Evolutionary conservation across 2,888 invertebrate genomes (phyloP).

Genomic region (Sminthurinus aureus): DNA sequence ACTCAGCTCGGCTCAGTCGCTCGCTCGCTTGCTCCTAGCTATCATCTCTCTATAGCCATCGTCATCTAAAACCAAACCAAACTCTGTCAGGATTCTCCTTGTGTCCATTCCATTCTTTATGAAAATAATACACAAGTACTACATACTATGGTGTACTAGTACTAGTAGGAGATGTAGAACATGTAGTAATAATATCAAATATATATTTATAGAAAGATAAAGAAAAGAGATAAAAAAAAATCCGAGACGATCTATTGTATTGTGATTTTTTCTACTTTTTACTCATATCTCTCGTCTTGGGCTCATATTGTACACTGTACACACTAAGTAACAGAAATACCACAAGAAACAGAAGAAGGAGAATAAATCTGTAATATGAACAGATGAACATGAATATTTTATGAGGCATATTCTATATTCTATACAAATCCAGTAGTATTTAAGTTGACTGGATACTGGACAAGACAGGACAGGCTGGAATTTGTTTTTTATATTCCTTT

Average conservation of each 20-base stretch:
- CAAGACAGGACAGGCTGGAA: background rate
- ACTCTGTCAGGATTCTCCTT: constrained; percentile 8
- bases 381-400: constrained; percentile 34
- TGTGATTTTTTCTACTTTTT: constrained; percentile 10
- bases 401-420: constrained; percentile 31
- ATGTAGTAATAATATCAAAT: constrained; percentile 34
- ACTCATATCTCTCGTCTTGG: constrained; percentile 15
- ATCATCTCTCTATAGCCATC: no score
- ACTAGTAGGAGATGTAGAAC: background rate
- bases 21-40: no score
- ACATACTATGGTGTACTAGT: no score
- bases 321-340: background rate
- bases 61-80: background rate
- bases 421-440: no score
- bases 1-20: background rate
- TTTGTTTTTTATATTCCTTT: constrained; percentile 7
- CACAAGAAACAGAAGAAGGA: constrained; percentile 22
- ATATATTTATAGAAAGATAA: constrained; percentile 23
- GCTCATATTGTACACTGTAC: no score
- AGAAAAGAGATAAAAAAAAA: constrained; percentile 1
- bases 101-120: background rate
- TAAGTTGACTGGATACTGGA: background rate
- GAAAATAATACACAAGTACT: no score
- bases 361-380: background rate
- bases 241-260: background rate